These are phyloP conservation scores for Melanotaenia boesemani DNA, from an alignment of 2,797 vertebrate genomes.

Conservation along the genomic window DNA sequence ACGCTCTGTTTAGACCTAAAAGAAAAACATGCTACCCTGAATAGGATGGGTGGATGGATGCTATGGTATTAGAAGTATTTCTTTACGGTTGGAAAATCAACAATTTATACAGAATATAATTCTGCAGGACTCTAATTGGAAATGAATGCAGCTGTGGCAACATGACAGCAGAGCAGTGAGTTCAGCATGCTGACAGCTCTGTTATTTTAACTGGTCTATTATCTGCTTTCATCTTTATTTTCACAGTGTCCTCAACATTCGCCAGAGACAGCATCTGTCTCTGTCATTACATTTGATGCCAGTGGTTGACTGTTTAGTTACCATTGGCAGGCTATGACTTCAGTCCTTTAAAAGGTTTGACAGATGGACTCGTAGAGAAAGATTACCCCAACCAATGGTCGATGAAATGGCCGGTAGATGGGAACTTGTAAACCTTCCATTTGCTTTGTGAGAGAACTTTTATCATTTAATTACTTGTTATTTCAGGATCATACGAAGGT, in stretches of 20 bases:
- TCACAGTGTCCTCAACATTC: slow-evolving; percentile 18
- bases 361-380: slow-evolving; percentile 67
- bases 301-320: slow-evolving; percentile 52
- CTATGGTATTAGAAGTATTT: background rate
- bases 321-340: slow-evolving; percentile 43
- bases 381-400: slow-evolving; percentile 58
- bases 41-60: background rate
- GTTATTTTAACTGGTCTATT: slow-evolving; percentile 31
- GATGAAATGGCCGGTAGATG: slow-evolving; percentile 58
- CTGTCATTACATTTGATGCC: slow-evolving; percentile 37
- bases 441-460: slow-evolving; percentile 49
- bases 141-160: slow-evolving; percentile 11
- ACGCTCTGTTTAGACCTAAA: background rate
- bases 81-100: slow-evolving; percentile 3
- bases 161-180: slow-evolving; percentile 16
- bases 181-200: slow-evolving; percentile 7
- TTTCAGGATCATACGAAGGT: slow-evolving; percentile 42
- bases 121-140: slow-evolving; percentile 22
- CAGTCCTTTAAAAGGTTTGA: slow-evolving; percentile 49
- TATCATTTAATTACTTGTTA: slow-evolving; percentile 63
- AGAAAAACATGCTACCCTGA: background rate
- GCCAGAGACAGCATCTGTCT: slow-evolving; percentile 55
- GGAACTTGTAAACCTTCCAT: slow-evolving; percentile 58
- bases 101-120: slow-evolving; percentile 17
- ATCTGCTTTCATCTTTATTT: slow-evolving; percentile 46